Evolutionary conservation across 2,888 invertebrate genomes (phyloP), one percentile per base, ranked within the genome.

Genomic region (Steinernema carpocapsae): DNA sequence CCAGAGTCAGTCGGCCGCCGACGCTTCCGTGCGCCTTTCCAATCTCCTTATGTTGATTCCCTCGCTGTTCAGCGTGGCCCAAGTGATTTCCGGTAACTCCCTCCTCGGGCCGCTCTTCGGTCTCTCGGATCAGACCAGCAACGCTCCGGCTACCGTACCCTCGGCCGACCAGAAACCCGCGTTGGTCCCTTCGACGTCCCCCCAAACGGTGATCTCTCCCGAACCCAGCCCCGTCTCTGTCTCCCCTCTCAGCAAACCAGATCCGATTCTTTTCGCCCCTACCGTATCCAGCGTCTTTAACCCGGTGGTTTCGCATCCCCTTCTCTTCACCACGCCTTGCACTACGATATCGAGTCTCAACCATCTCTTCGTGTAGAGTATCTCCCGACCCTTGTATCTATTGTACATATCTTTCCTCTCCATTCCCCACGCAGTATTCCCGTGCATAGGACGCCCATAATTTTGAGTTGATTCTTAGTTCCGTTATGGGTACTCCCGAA

Each of bases 31-130:
- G n/a, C 77, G 85, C 59, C 81, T 86, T 12, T 81, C 81, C 32
- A 83, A 81, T 46, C 78, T 86, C 37, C 80, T 87, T 22, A 80
- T 86, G 82, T 76, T 84, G 72, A 75, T 86, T 29, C 86, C 86
- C 4, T 75, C 85, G 7, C 52, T 86, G 24, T 79, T 80, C 72
- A 75, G 80, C 7, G 78, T 86, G 70, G 78, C 81, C 43, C 64
- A 78, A 6, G 56, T 59, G 0, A 75, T 84, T 51, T 46, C 78
- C 72, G 81, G 83, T 6, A 73, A 78, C 51, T 71, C 77, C 19
- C 64, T 74, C 7, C 74, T 85, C 19, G 76, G 81, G 19, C 76
- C 77, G 7, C 74, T 85, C 17, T 83, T 85, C 59, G 85, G 85
- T 12, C 76, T 85, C 59, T 73, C 77, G 19, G 82, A 83, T 37